Percentiles rank a stretch among this genome's conserved stretches.
These are phyloP conservation scores for Scaptomyza tumidula DNA, from an alignment of 2,888 invertebrate genomes.

Conservation along the genomic window DNA sequence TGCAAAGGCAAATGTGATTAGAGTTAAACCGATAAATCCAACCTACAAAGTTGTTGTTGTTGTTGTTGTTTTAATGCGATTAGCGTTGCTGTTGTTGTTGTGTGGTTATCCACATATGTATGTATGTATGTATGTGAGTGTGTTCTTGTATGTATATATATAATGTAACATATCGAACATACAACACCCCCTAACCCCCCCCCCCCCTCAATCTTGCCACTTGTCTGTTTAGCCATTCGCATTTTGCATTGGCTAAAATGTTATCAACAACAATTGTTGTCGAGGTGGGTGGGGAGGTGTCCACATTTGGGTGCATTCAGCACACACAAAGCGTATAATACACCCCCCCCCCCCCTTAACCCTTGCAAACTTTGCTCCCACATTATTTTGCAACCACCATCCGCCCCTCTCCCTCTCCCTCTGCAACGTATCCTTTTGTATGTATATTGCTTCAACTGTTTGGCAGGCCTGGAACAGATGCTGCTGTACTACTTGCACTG, in stretches of 20 bases:
- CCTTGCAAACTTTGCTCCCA: conserved; percentile 7
- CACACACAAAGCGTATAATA: conserved; percentile 22
- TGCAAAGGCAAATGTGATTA: not conserved
- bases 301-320: conserved; percentile 53
- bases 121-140: not conserved
- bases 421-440: not conserved
- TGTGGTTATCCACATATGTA: conserved; percentile 4
- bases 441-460: conserved; percentile 42
- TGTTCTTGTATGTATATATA: not conserved
- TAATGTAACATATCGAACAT: conserved; percentile 27
- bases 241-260: conserved; percentile 28
- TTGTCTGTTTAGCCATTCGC: conserved; percentile 5
- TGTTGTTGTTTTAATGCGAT: conserved; percentile 13
- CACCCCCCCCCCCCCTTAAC: conserved; percentile 1
- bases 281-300: not conserved
- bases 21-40: conserved; percentile 1
- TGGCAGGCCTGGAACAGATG: conserved; percentile 49
- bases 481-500: conserved; percentile 46
- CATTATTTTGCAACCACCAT: conserved; percentile 9
- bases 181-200: not conserved
- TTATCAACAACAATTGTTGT: conserved; percentile 40
- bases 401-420: not conserved
- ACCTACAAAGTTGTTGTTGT: conserved; percentile 8
- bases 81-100: not conserved
- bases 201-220: not conserved